A percentile compares a stretch with the other conserved stretches of the same genome.
Evolutionary conservation across 2,888 invertebrate species (phyloP).

Genomic region (Nineta flava): DNA sequence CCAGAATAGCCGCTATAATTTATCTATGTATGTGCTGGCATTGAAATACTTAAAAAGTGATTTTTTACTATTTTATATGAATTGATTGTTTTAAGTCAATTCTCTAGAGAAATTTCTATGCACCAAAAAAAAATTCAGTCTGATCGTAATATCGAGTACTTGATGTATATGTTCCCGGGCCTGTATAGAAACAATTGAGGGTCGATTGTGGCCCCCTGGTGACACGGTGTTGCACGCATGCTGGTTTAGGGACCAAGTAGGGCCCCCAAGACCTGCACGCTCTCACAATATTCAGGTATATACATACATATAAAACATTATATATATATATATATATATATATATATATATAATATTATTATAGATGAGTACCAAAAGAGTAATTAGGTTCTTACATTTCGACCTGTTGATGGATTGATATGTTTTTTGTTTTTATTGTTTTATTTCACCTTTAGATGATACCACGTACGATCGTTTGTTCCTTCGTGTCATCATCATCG

Average conservation of each 20-base stretch:
- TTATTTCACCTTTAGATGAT: neutral
- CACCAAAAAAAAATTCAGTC: too few species aligned
- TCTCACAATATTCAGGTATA: neutral
- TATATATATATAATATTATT: too few species aligned
- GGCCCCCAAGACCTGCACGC: neutral
- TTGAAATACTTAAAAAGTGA: too few species aligned
- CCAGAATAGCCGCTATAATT: too few species aligned
- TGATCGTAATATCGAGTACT: too few species aligned
- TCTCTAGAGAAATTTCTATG: too few species aligned
- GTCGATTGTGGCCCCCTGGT: neutral
- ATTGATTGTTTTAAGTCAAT: too few species aligned
- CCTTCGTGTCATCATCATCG: neutral
- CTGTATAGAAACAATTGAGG: too few species aligned
- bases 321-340: too few species aligned
- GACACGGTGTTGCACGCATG: conserved; percentile 1
- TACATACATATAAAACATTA: neutral
- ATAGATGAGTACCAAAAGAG: neutral
- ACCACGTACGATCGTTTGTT: neutral
- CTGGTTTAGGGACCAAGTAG: neutral
- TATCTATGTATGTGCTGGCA: too few species aligned
- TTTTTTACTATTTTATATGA: too few species aligned
- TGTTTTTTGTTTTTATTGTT: conserved; percentile 23
- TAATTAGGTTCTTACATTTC: conserved; percentile 7
- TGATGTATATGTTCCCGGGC: too few species aligned
- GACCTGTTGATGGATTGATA: conserved; percentile 27